A percentile compares a stretch with the other conserved stretches of the same genome.
Conservation (phyloP, 1,140 invertebrate genomes). For the Neodiprion lecontei region DNA sequence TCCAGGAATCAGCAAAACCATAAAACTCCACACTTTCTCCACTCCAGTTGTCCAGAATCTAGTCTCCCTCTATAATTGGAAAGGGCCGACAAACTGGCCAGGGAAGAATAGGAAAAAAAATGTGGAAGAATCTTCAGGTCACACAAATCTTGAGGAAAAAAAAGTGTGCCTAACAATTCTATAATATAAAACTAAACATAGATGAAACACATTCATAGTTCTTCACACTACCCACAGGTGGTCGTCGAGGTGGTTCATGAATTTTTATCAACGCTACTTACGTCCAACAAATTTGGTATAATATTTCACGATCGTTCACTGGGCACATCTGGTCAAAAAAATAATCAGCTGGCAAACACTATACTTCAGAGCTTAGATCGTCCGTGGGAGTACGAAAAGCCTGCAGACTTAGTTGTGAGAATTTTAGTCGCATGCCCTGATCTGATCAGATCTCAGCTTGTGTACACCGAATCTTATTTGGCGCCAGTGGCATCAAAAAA, state of each 20-base stretch:
- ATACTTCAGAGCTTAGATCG: conserved; percentile 69
- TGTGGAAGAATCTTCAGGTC: conserved; percentile 33
- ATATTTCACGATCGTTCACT: conserved; percentile 70
- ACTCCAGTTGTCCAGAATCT: conserved; percentile 70
- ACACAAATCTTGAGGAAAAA: conserved; percentile 53
- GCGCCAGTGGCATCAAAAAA: conserved; percentile 66
- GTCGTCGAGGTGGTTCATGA: conserved; percentile 68
- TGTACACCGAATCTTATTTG: conserved; percentile 65
- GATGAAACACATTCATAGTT: conserved; percentile 11
- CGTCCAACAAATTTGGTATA: conserved; percentile 74
- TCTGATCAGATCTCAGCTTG: conserved; percentile 70
- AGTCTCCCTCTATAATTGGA: conserved; percentile 77
- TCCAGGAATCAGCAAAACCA: conserved; percentile 71
- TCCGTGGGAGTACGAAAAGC: conserved; percentile 71
- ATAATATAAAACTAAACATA: background rate
- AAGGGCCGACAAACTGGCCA: conserved; percentile 67
- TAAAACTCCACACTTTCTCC: conserved; percentile 76
- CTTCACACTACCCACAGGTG: conserved; percentile 36
- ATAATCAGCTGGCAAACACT: conserved; percentile 70
- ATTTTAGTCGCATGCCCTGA: conserved; percentile 76
- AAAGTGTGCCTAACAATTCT: conserved; percentile 51
- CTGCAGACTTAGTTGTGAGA: conserved; percentile 69
- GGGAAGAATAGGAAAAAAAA: conserved; percentile 34
- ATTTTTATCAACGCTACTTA: conserved; percentile 72
- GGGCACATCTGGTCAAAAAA: conserved; percentile 64